Conservation (phyloP, 1,140 invertebrate genomes). For the Drosophila pallidifrons region DNA sequence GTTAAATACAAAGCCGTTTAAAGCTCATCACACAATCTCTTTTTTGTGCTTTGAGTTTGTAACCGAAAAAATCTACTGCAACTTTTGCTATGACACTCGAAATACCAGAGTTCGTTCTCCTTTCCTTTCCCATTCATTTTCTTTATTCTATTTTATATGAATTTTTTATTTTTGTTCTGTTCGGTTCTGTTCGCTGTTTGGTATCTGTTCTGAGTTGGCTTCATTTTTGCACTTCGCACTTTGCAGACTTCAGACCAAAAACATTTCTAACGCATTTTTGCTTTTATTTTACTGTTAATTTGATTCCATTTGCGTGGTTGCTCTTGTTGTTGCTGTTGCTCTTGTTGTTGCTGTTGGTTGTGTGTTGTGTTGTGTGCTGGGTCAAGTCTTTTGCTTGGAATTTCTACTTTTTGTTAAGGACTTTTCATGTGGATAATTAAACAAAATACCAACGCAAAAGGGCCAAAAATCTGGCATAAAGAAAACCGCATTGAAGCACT, state of each 20-base stretch:
- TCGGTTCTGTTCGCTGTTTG: constrained; percentile 10
- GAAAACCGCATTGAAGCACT: constrained; percentile 39
- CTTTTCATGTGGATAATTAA: constrained; percentile 83
- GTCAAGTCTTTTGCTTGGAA: constrained; percentile 50
- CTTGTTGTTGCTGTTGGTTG: constrained; percentile 1
- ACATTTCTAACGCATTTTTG: constrained; percentile 73
- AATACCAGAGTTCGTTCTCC: constrained; percentile 44
- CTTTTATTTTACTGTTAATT: constrained; percentile 77
- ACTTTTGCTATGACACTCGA: constrained; percentile 55
- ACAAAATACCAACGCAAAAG: constrained; percentile 67
- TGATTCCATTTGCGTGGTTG: constrained; percentile 66
- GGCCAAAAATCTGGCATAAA: constrained; percentile 12
- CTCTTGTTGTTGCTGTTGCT: constrained; percentile 35
- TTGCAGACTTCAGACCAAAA: constrained; percentile 32
- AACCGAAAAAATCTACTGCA: constrained; percentile 25
- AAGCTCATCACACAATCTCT: constrained; percentile 12
- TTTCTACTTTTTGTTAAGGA: constrained; percentile 53
- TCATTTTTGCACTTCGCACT: constrained; percentile 66
- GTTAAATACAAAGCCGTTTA: constrained; percentile 17
- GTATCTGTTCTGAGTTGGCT: constrained; percentile 66
- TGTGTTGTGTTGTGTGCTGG: constrained; percentile 7
- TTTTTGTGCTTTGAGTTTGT: constrained; percentile 1
- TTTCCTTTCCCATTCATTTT: no score
- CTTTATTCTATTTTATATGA: constrained; percentile 21
- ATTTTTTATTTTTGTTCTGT: constrained; percentile 4